Evolutionary conservation across 2,888 invertebrate genomes (phyloP).

Genomic region (Lepidocyrtoides sp.): DNA sequence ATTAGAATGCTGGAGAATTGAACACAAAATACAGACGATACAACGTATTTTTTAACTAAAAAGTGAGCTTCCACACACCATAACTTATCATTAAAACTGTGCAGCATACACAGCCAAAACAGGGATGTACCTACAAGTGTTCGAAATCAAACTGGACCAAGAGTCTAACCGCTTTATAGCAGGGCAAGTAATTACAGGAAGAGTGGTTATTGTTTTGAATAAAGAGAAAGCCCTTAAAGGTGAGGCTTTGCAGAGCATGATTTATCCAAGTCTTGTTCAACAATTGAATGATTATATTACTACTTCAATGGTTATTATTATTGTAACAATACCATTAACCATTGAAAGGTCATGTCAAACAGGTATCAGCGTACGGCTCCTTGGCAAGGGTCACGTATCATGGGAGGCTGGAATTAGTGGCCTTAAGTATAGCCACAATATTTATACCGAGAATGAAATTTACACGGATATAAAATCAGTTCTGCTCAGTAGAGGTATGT

Average conservation of each 20-base stretch:
- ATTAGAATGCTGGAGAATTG: not conserved
- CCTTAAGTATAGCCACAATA: conserved; percentile 73
- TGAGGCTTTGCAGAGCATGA: conserved; percentile 10
- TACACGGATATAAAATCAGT: conserved; percentile 56
- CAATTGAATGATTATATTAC: too few relatives aligned
- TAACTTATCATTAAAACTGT: too few relatives aligned
- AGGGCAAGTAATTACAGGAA: conserved; percentile 73
- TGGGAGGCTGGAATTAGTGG: conserved; percentile 77
- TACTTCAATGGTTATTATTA: not conserved
- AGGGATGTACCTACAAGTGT: conserved; percentile 76
- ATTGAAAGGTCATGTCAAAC: not conserved
- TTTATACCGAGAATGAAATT: conserved; percentile 64
- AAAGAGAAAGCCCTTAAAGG: conserved; percentile 79
- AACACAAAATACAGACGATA: too few relatives aligned
- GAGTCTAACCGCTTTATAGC: conserved; percentile 68
- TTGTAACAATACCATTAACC: not conserved
- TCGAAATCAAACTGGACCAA: conserved; percentile 76
- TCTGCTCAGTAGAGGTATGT: conserved; percentile 60
- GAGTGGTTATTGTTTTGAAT: conserved; percentile 65
- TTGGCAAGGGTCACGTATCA: conserved; percentile 74
- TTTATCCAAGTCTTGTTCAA: too few relatives aligned
- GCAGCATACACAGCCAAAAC: too few relatives aligned
- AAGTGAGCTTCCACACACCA: too few relatives aligned
- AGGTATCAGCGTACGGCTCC: conserved; percentile 74
- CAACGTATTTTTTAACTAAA: too few relatives aligned